Conservation (phyloP, 2,797 vertebrate genomes). For the Alauda arvensis region DNA sequence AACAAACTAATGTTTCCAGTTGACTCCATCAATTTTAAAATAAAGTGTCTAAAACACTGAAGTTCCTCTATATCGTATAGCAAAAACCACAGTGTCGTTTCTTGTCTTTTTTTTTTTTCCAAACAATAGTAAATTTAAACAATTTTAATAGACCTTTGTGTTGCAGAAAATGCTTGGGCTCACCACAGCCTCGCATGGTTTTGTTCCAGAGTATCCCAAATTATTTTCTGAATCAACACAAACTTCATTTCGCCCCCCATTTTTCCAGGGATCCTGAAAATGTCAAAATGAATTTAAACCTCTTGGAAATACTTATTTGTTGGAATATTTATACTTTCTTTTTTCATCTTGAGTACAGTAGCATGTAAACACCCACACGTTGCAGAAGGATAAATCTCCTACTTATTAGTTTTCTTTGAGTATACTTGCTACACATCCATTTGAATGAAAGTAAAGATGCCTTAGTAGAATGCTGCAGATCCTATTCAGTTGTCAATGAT, state of each 20-base stretch:
- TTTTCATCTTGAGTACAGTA: not conserved
- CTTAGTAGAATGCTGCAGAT: not conserved
- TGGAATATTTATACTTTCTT: not conserved
- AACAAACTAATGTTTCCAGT: not conserved
- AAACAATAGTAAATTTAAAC: not conserved
- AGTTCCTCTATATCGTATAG: not conserved
- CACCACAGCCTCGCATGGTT: accelerated
- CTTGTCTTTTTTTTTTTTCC: not conserved
- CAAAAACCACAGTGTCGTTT: not conserved
- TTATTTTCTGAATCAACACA: not conserved
- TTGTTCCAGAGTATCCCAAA: not conserved
- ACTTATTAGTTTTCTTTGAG: not conserved
- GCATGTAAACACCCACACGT: not conserved
- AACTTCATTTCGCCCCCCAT: not conserved
- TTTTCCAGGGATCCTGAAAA: not conserved
- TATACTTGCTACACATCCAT: not conserved
- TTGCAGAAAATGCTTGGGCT: not conserved
- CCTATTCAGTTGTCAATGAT: not conserved
- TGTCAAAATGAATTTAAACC: not conserved
- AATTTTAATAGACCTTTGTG: not conserved
- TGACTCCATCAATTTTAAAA: not conserved
- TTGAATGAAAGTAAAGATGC: not conserved
- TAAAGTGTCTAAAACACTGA: not conserved
- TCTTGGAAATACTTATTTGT: not conserved
- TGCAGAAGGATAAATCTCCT: not conserved